These are phyloP conservation scores for Perca schrenkii DNA, from an alignment of 2,113 vertebrate genomes.

Conservation along the genomic window DNA sequence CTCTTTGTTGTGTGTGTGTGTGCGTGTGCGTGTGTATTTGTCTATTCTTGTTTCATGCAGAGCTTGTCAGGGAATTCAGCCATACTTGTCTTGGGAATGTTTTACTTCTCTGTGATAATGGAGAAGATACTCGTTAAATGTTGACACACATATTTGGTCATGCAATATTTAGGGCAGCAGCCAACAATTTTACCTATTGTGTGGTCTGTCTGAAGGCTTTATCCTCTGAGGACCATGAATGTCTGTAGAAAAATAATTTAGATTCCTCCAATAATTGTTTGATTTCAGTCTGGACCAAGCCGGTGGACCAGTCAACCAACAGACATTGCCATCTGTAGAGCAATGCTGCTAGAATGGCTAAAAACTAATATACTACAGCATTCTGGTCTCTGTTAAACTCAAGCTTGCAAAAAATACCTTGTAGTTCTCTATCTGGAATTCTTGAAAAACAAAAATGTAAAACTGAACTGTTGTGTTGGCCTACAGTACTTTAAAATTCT, in stretches of 20 bases:
- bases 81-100: neutral
- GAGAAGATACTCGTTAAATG: neutral
- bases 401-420: neutral
- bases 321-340: neutral
- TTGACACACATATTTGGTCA: neutral
- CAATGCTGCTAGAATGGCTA: neutral
- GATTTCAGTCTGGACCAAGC: neutral
- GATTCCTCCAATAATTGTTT: neutral
- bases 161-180: neutral
- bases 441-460: neutral
- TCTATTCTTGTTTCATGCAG: constrained; percentile 4
- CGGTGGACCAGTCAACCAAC: too few species aligned
- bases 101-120: neutral
- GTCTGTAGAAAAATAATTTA: neutral
- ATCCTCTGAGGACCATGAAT: neutral
- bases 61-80: constrained; percentile 7
- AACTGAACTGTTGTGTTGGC: neutral
- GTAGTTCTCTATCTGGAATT: neutral
- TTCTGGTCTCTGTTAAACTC: neutral
- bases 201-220: neutral
- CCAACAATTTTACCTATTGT: neutral
- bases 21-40: constrained; percentile 30
- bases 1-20: constrained; percentile 42
- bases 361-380: neutral
- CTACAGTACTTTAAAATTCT: neutral